A percentile compares a stretch with the other conserved stretches of the same genome.
These are phyloP conservation scores for Phyllostomus hastatus DNA, from an alignment of 2,113 vertebrate genomes.

Conservation along the genomic window DNA sequence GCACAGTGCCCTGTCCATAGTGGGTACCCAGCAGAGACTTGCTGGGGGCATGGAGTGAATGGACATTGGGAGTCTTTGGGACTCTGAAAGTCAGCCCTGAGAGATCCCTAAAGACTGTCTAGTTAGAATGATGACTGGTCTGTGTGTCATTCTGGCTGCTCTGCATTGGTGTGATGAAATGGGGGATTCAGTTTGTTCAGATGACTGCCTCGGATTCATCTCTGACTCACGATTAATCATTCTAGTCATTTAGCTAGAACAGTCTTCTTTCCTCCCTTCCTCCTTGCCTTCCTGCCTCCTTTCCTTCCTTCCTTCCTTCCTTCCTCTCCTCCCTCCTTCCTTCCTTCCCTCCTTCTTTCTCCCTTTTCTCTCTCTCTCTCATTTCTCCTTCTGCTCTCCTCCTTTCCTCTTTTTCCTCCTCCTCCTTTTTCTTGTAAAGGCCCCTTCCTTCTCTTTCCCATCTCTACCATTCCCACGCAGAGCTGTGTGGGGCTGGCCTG, in stretches of 20 bases:
- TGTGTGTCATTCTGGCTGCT: not conserved
- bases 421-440: not conserved
- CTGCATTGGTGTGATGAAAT: not conserved
- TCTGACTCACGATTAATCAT: not conserved
- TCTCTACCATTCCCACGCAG: not conserved
- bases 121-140: not conserved
- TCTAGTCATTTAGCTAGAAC: not conserved
- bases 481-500: not conserved
- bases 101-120: not conserved
- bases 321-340: rapidly evolving
- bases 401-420: not conserved
- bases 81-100: not conserved
- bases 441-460: not conserved
- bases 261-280: not conserved
- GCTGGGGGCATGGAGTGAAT: not conserved
- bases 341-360: not conserved
- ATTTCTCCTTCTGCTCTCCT: no score
- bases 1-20: not conserved
- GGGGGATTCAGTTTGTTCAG: not conserved
- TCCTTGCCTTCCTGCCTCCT: not conserved
- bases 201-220: not conserved
- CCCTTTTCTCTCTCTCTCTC: no score
- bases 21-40: not conserved
- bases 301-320: not conserved
- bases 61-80: not conserved